phyloP scores from a whole-genome alignment of 2,797 vertebrate genomes.

The Choloepus didactylus region DNA sequence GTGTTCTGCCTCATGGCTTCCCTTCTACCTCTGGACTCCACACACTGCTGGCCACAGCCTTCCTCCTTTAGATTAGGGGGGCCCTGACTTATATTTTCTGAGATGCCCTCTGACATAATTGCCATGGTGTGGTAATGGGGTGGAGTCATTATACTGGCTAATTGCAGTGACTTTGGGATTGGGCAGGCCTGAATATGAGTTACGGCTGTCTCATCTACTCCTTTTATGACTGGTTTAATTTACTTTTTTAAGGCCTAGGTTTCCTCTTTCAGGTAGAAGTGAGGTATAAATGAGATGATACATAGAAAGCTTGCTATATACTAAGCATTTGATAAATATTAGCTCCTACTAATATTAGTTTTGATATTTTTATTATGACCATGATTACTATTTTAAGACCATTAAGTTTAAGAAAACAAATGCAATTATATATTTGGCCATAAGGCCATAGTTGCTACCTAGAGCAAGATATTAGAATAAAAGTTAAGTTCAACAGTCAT shows the following conservation, averaged over 20 bases:
- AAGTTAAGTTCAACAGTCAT: not conserved
- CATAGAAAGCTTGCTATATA: not conserved
- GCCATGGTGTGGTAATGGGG: too few species aligned
- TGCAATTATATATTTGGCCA: not conserved
- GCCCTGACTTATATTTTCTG: not conserved
- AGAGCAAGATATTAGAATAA: not conserved
- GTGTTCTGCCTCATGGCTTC: not conserved
- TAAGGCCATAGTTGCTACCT: not conserved
- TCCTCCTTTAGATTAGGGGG: not conserved
- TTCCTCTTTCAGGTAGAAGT: not conserved
- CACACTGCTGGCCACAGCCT: not conserved
- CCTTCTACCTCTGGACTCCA: accelerated
- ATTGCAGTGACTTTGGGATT: not conserved
- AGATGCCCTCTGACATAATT: not conserved
- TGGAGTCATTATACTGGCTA: not conserved
- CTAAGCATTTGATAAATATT: not conserved
- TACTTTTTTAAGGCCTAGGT: not conserved
- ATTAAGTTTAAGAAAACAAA: conserved; percentile 12
- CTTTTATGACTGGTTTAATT: not conserved
- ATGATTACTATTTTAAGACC: not conserved
- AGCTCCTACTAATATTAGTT: not conserved
- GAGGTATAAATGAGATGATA: not conserved
- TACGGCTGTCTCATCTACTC: not conserved
- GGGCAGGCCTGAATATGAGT: not conserved
- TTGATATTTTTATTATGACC: not conserved